Percentiles rank a stretch among this genome's conserved stretches.
phyloP scores from a whole-genome alignment of 2,113 vertebrate species.

The Malurus alboscapulatus region DNA sequence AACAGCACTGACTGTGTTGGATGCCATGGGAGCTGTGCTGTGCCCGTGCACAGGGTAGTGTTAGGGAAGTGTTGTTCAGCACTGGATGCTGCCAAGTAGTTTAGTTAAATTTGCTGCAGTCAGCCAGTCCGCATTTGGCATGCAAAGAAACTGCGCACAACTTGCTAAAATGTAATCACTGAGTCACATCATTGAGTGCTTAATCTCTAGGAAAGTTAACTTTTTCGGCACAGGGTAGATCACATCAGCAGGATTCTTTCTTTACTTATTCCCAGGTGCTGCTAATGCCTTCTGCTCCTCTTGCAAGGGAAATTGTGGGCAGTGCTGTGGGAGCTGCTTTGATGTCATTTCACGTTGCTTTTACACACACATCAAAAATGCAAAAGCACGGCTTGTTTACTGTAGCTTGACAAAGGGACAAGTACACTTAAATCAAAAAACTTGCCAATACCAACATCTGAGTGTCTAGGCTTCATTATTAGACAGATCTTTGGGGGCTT shows the following conservation, averaged over 20 bases:
- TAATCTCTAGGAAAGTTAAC: constrained; percentile 68
- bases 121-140: constrained; percentile 54
- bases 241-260: constrained; percentile 58
- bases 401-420: constrained; percentile 37
- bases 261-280: constrained; percentile 56
- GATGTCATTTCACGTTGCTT: constrained; percentile 4
- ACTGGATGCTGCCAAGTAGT: constrained; percentile 29
- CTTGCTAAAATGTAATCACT: constrained; percentile 71
- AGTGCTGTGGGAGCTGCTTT: constrained; percentile 50
- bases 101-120: constrained; percentile 52
- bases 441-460: constrained; percentile 43
- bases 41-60: not conserved
- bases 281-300: constrained; percentile 60
- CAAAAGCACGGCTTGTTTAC: constrained; percentile 49
- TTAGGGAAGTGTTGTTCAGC: not conserved
- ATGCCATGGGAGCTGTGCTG: not conserved
- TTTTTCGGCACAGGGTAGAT: constrained; percentile 27
- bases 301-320: not conserved
- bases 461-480: constrained; percentile 33
- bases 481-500: constrained; percentile 30
- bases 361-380: constrained; percentile 62
- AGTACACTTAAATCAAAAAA: constrained; percentile 21
- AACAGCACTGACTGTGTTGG: accelerated
- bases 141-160: constrained; percentile 39
- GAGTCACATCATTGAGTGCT: constrained; percentile 61